Percentiles rank a stretch among this genome's conserved stretches.
phyloP scores from a whole-genome alignment of 2,113 vertebrate genomes.

The Leuciscus idus region DNA sequence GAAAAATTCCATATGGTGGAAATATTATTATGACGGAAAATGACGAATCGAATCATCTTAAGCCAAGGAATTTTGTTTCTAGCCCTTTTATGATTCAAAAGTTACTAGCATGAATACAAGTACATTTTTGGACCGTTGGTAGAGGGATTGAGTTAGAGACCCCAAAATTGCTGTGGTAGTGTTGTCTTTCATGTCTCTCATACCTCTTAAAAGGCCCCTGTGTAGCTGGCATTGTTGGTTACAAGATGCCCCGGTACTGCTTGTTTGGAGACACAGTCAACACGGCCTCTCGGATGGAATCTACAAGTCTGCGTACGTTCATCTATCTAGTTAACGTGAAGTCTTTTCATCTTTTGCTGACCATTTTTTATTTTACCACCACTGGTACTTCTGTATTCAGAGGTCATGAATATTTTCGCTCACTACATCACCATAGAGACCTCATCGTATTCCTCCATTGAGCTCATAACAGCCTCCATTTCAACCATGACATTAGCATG shows the following conservation, averaged over 20 bases:
- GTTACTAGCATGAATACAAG: too few relatives aligned
- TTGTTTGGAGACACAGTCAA: constrained; percentile 84
- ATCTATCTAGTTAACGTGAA: not conserved
- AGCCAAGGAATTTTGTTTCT: too few relatives aligned
- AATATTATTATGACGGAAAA: too few relatives aligned
- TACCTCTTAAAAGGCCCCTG: constrained; percentile 72
- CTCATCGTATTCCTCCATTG: not conserved
- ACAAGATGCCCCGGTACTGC: constrained; percentile 84
- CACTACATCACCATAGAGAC: constrained; percentile 52
- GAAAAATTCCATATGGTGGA: too few relatives aligned
- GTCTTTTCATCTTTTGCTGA: not conserved
- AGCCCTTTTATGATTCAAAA: too few relatives aligned
- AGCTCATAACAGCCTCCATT: not conserved
- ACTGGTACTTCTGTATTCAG: not conserved
- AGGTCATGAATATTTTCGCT: constrained; percentile 51
- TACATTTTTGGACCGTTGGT: too few relatives aligned
- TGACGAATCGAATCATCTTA: too few relatives aligned
- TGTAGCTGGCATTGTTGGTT: constrained; percentile 81
- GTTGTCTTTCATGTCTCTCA: not conserved
- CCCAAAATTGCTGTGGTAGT: not conserved
- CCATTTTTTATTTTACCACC: constrained; percentile 7
- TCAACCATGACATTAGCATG: not conserved
- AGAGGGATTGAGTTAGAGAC: too few relatives aligned
- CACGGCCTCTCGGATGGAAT: constrained; percentile 83
- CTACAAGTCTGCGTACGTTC: constrained; percentile 79